Conservation (phyloP, 2,888 invertebrate genomes). For the Chydorus sphaericus region DNA sequence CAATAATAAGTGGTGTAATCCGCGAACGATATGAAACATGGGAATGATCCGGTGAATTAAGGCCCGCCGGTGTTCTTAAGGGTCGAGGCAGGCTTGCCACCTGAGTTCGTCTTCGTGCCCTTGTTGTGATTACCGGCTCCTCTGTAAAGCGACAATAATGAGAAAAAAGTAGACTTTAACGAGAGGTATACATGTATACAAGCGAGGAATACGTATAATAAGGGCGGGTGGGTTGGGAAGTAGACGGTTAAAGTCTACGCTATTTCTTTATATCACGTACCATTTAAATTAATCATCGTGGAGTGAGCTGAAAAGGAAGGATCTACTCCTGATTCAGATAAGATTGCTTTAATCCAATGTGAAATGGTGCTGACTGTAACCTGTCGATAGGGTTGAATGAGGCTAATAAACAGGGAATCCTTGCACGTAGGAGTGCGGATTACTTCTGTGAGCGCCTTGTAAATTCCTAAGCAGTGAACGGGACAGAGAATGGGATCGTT, state of each 20-base stretch:
- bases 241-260: conserved; percentile 1
- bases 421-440: background rate
- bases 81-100: too few relatives aligned
- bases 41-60: too few relatives aligned
- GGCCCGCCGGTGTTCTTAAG: too few relatives aligned
- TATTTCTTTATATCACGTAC: background rate
- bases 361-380: background rate
- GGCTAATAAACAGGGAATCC: background rate
- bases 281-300: background rate
- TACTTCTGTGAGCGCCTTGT: background rate
- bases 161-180: too few relatives aligned
- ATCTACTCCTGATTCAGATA: background rate
- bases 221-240: background rate
- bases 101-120: too few relatives aligned
- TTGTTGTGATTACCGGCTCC: too few relatives aligned
- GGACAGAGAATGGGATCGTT: background rate
- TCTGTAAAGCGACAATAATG: too few relatives aligned
- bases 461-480: background rate
- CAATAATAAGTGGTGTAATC: too few relatives aligned
- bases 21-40: too few relatives aligned
- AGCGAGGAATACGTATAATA: too few relatives aligned
- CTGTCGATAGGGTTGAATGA: background rate
- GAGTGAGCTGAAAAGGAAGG: background rate
- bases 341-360: background rate
- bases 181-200: too few relatives aligned